Evolutionary conservation across 1,140 invertebrate genomes (phyloP).

Genomic region (Goniozus legneri): DNA sequence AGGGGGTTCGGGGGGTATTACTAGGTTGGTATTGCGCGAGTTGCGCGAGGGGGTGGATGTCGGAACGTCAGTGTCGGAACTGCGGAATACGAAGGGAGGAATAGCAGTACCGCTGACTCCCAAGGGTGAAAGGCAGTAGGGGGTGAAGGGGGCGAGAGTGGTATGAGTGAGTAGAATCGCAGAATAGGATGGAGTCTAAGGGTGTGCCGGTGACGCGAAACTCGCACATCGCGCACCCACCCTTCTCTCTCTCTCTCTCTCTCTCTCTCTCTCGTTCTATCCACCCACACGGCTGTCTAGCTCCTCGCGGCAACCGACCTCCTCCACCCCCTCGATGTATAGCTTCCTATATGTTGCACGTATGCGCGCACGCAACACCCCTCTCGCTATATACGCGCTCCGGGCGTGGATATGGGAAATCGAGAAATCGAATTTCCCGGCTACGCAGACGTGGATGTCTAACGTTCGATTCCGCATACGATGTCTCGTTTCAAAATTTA

Average conservation of each 20-base stretch:
- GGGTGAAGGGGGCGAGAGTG: constrained; percentile 36
- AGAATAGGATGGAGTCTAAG: constrained; percentile 44
- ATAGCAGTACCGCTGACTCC: constrained; percentile 38
- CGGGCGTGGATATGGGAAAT: constrained; percentile 12
- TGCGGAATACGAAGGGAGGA: constrained; percentile 38
- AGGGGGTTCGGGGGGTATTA: constrained; percentile 4
- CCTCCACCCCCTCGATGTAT: constrained; percentile 20
- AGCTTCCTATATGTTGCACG: constrained; percentile 16
- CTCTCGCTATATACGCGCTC: constrained; percentile 2
- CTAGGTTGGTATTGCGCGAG: no score
- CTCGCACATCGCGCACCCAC: no score
- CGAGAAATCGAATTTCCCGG: no score
- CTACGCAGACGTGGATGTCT: no score
- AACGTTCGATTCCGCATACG: no score
- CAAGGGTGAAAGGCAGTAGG: no score
- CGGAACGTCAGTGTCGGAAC: constrained; percentile 38
- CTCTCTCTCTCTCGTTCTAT: not conserved
- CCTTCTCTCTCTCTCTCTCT: no score
- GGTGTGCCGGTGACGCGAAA: constrained; percentile 34
- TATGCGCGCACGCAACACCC: constrained; percentile 6
- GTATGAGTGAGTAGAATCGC: constrained; percentile 43
- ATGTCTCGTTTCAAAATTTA: no score
- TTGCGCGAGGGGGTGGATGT: constrained; percentile 23
- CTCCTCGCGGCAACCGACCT: not conserved
- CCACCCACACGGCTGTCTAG: not conserved